Evolutionary conservation across 2,888 invertebrate genomes (phyloP), one percentile per base, ranked within the genome.

Genomic region (Drosophila acutilabella): DNA sequence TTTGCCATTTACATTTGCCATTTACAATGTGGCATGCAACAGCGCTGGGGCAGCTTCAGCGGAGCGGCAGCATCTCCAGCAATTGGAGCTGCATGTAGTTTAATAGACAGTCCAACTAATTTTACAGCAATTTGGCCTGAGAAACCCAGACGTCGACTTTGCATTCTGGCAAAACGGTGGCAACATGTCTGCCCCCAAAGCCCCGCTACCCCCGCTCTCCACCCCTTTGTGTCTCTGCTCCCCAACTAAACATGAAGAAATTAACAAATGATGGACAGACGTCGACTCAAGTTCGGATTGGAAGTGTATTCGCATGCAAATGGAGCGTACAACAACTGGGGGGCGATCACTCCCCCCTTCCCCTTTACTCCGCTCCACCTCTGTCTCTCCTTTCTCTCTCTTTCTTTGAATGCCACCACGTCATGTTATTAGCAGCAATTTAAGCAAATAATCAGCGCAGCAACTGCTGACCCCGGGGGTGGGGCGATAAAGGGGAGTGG

Each of bases 341-440:
- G 74, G 80, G 83, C 72, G 71, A 71, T 76, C 71, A 65, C 67
- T 74, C 66, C 74, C 16, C 50, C 6, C 13, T n/a, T n/a, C 6
- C 33, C 33, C 33, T 16, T 11, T 18, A 1, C 76, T 70, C 60
- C 68, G 64, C 64, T 72, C 70, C 70, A 66, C 71, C 71, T 11
- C 30, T 33, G 8, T 40, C 50, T 42, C 53, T 41, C 44, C 54
- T 60, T 52, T 58, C 50, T 72, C 40, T 51, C 44, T 44, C 56
- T 56, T 33, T 56, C 44, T 61, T 61, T 77, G 87, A 81, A 78
- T 90, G 89, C 85, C 89, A 89, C 81, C 91, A 90, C 80, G 91
- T 91, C 91, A 90, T 91, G 91, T 91, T 91, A 91, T 91, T 91
- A 91, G 91, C 90, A 91, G 91, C 91, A 91, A 91, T 91, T 91